A percentile compares a stretch with the other conserved stretches of the same genome.
Conservation (phyloP, 2,888 invertebrate genomes). For the Chironomus tentans region DNA sequence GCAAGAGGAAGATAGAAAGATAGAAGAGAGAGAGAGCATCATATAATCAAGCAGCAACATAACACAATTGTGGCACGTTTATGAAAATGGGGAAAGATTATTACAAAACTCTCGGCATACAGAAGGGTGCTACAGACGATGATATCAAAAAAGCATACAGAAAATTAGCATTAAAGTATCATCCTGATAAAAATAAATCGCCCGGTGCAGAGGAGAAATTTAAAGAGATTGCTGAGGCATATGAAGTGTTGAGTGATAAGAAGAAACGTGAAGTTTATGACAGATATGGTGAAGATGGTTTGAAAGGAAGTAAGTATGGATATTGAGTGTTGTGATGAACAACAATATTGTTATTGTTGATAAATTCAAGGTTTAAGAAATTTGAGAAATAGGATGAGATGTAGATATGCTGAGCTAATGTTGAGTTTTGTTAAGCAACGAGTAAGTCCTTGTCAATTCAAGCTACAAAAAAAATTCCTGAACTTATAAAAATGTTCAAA, state of each 20-base stretch:
- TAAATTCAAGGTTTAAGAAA: too few species aligned
- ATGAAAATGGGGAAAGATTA: conserved; percentile 91
- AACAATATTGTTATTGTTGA: too few species aligned
- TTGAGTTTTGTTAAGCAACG: not conserved
- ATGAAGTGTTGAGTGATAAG: conserved; percentile 92
- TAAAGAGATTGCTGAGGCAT: conserved; percentile 96
- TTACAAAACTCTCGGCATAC: conserved; percentile 84
- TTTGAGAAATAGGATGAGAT: too few species aligned
- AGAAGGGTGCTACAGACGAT: conserved; percentile 82
- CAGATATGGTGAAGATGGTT: conserved; percentile 84
- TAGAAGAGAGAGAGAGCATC: not conserved
- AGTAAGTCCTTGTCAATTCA: too few species aligned
- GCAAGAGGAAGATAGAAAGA: not conserved
- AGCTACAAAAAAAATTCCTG: too few species aligned
- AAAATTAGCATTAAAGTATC: conserved; percentile 93
- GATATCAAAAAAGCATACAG: conserved; percentile 97
- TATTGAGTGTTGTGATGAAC: too few species aligned
- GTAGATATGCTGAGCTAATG: too few species aligned
- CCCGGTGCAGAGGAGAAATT: conserved; percentile 93
- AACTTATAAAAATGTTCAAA: too few species aligned
- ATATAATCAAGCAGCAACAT: not conserved
- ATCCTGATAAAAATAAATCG: conserved; percentile 97
- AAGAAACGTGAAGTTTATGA: conserved; percentile 94
- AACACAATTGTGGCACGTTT: conserved; percentile 3
- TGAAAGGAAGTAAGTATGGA: conserved; percentile 57